Evolutionary conservation across 2,888 invertebrate species (phyloP).

Genomic region (Rotaria sp.): DNA sequence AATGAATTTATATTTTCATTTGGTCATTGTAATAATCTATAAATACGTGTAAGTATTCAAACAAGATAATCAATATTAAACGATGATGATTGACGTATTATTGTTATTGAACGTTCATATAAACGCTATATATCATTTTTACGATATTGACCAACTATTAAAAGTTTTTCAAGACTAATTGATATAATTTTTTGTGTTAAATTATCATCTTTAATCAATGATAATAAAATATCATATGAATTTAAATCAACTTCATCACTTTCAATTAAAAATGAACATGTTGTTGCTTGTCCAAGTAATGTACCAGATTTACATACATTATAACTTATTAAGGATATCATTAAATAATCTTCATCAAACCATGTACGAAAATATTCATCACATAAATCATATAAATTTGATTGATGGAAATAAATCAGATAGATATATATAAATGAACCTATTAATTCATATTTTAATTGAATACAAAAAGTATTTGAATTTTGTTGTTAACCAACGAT

Average conservation of each 20-base stretch:
- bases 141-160: background rate
- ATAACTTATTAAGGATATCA: background rate
- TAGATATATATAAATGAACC: background rate
- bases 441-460: background rate
- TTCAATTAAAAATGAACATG: background rate
- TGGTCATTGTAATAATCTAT: background rate
- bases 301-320: background rate
- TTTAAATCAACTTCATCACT: constrained; percentile 23
- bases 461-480: background rate
- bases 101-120: background rate
- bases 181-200: background rate
- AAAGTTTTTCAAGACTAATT: background rate
- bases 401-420: constrained; percentile 20
- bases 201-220: background rate
- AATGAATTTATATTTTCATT: background rate
- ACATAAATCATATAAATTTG: constrained; percentile 12
- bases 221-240: background rate
- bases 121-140: constrained; percentile 13
- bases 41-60: background rate
- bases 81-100: background rate
- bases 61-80: background rate
- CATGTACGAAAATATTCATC: background rate
- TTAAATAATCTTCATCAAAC: constrained; percentile 2
- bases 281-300: background rate
- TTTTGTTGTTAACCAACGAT: constrained; percentile 65